These are phyloP conservation scores for Lordiphosa stackelbergi DNA, from an alignment of 1,140 invertebrate genomes.

Conservation along the genomic window DNA sequence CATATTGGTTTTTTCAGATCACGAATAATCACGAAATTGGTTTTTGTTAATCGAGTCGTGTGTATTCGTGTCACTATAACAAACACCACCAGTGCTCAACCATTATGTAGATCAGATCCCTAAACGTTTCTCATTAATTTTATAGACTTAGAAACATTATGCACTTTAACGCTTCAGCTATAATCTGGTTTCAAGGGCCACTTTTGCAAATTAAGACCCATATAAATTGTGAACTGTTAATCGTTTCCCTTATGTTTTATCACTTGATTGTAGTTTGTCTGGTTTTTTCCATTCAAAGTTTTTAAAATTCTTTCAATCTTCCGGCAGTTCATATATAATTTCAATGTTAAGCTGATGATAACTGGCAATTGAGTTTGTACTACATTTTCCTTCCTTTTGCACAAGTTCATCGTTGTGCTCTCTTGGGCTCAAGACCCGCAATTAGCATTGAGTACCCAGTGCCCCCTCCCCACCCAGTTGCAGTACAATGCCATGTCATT, in stretches of 20 bases:
- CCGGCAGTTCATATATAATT: slow-evolving; percentile 7
- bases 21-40: too few relatives aligned
- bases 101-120: too few relatives aligned
- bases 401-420: slow-evolving; percentile 6
- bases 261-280: not conserved
- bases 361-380: slow-evolving; percentile 16
- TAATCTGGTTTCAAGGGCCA: too few relatives aligned
- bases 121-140: too few relatives aligned
- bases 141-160: too few relatives aligned
- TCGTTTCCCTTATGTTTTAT: not conserved
- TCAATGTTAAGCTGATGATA: slow-evolving; percentile 19
- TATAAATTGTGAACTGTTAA: too few relatives aligned
- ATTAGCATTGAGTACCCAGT: slow-evolving; percentile 33
- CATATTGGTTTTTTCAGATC: too few relatives aligned
- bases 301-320: not conserved
- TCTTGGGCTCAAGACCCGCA: slow-evolving; percentile 32
- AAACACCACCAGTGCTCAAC: too few relatives aligned
- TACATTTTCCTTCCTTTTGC: slow-evolving; percentile 7
- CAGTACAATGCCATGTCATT: slow-evolving; percentile 56
- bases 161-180: too few relatives aligned
- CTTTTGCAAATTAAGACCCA: too few relatives aligned
- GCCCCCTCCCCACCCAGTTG: slow-evolving; percentile 4
- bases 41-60: too few relatives aligned
- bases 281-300: not conserved
- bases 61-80: too few relatives aligned